Base-by-base conservation (phyloP, 2,113 vertebrate genomes). In the Grantiella picta region DNA sequence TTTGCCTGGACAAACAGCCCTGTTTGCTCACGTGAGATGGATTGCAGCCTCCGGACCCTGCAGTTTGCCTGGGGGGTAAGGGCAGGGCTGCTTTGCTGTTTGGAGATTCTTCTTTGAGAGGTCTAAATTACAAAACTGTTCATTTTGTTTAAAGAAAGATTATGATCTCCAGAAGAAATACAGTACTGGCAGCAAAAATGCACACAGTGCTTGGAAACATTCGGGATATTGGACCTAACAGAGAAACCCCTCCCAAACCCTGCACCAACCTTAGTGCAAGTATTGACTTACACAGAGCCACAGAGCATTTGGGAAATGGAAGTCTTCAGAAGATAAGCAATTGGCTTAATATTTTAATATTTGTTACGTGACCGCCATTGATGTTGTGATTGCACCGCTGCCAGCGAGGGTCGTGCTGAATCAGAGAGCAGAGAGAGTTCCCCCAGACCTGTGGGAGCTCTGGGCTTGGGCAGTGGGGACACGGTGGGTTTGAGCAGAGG, bases 261-360 rank as follows among this genome's bases (percentile, higher is more conserved):
- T 36, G 38, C 47, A 36, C 42, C 76, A 44, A 38, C 52, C 20
- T 75, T 66, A 78, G 31, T 52, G 36, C 13, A 79, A 64, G 13
- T 59, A 25, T 49, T 76, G 40, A 4, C 52, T 95, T 79, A 91
- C 75, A 84, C 84, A 81, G 76, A 97, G 93, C 91, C 65, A 95
- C 85, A 91, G 96, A 96, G 92, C 71, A 70, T 50, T 89, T 96
- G 95, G 93, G 17, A 90, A 94, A 92, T 90, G 27, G 89, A 59
- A 60, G 35, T 91, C 88, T 71, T 73, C 38, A 15, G 19, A 81
- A 96, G 89, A 94, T 78, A 94, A 96, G 92, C 92, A 86, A 7
- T 53, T 82, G 77, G 77, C 68, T 61, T 72, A 36, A 53, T 27
- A 61, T 25, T 63, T 60, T 60, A 53, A 23, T 45, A 88, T 89